Evolutionary conservation across 2,888 invertebrate species (phyloP).

Genomic region (Teinopalpus imperialis): DNA sequence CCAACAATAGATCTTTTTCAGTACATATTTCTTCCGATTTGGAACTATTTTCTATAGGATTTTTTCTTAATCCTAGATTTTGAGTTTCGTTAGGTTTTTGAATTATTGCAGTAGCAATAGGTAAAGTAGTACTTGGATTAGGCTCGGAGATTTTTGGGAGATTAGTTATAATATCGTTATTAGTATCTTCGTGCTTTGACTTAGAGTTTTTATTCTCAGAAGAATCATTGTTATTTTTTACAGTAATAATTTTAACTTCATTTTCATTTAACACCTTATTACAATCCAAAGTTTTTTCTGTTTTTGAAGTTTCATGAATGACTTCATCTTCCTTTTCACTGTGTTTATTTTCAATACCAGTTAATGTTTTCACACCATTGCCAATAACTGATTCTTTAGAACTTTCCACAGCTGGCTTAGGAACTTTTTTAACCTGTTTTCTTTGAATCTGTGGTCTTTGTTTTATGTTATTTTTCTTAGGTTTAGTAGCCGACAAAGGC

Average conservation of each 20-base stretch:
- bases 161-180: not conserved
- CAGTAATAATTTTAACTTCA: not conserved
- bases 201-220: not conserved
- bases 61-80: constrained; percentile 2
- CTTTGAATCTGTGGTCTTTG: constrained; percentile 36
- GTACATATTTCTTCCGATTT: constrained; percentile 13
- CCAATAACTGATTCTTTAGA: constrained; percentile 11
- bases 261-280: constrained; percentile 2
- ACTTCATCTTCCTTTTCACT: not conserved
- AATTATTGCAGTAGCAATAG: constrained; percentile 2
- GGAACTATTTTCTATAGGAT: not conserved
- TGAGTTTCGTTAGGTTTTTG: constrained; percentile 10
- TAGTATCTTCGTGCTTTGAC: not conserved
- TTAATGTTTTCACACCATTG: not conserved
- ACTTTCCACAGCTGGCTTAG: not conserved
- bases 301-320: not conserved
- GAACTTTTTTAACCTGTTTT: constrained; percentile 32
- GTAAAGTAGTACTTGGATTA: constrained; percentile 4
- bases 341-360: not conserved
- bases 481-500: constrained; percentile 61
- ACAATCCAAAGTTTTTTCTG: constrained; percentile 1
- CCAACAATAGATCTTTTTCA: constrained; percentile 24
- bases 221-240: not conserved
- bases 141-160: constrained; percentile 4
- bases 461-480: constrained; percentile 53